Evolutionary conservation across 2,113 vertebrate genomes (phyloP), one percentile per base, ranked within the genome.

Genomic region (Propithecus coquereli): DNA sequence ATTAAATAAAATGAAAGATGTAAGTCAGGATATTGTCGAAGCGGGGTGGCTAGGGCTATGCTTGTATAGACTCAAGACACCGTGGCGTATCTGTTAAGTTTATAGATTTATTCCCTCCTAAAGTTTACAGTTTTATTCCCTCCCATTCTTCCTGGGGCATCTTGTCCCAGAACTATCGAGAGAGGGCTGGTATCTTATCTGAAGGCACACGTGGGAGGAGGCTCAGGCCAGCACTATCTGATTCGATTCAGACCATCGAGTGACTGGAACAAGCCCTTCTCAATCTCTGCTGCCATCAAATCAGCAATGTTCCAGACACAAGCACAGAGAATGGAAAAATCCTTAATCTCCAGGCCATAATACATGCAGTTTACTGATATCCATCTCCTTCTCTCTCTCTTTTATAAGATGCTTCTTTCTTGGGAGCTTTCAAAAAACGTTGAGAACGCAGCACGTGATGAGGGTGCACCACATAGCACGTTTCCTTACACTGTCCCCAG

Each of bases 201-300:
- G 90, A 94, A 96, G 87, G 27, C 34, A 47, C 86, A 63, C 7
- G 81, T 14, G 74, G 94, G 94, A 68, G 2, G 6, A 95, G 34
- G 54, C 80, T 79, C 59, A 87, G 34, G 4, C 88, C 71, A 94
- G 81, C 87, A 54, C 20, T 76, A 13, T 2, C 34, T 37, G 80
- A 32, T 77, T 85, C 87, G 17, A 0, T 9, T 82, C 14, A 82
- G 3, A 61, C 25, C 52, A 82, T 76, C 50, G 17, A 77, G 89
- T 22, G 88, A 91, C 0, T 54, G 0, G 1, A 45, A 54, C 6
- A 90, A 97, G 8, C 43, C 16, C 52, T 95, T 57, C 73, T 37
- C 91, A 81, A 34, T 66, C 77, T 83, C 68, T 37, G 34, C 68
- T 70, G 40, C 90, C 74, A 22, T 89, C 76, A 93, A 52, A 81